These are phyloP conservation scores for Prochilodus magdalenae DNA, from an alignment of 2,113 vertebrate species.

Conservation along the genomic window DNA sequence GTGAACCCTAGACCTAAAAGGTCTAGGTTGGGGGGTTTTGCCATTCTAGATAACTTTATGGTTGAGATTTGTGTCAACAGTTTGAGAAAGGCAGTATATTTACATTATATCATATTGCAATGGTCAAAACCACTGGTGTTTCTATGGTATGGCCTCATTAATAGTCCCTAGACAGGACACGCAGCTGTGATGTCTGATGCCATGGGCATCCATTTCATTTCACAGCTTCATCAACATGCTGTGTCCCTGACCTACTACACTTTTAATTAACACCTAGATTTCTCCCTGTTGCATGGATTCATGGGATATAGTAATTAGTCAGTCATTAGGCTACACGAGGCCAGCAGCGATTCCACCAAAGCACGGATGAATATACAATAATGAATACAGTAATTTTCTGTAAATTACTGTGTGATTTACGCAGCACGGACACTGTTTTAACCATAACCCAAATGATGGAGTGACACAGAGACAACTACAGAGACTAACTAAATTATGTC, in stretches of 20 bases:
- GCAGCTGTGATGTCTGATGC: not conserved
- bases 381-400: not conserved
- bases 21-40: too few species aligned
- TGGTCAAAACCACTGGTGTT: not conserved
- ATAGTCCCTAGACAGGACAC: not conserved
- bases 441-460: not conserved
- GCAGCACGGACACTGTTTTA: not conserved
- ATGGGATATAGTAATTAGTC: slow-evolving; percentile 1
- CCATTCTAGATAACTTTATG: too few species aligned
- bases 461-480: too few species aligned
- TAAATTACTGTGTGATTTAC: not conserved
- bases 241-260: not conserved
- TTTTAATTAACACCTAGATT: slow-evolving; percentile 8
- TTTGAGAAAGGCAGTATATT: too few species aligned
- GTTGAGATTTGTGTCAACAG: too few species aligned
- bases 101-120: not conserved
- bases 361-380: slow-evolving; percentile 2
- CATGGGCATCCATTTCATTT: not conserved
- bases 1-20: too few species aligned
- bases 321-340: not conserved
- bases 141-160: not conserved
- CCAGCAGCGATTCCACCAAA: not conserved
- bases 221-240: not conserved
- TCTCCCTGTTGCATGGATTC: not conserved
- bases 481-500: too few species aligned